These are phyloP conservation scores for Heterocephalus glaber DNA, from an alignment of 2,113 vertebrate genomes.

Conservation along the genomic window DNA sequence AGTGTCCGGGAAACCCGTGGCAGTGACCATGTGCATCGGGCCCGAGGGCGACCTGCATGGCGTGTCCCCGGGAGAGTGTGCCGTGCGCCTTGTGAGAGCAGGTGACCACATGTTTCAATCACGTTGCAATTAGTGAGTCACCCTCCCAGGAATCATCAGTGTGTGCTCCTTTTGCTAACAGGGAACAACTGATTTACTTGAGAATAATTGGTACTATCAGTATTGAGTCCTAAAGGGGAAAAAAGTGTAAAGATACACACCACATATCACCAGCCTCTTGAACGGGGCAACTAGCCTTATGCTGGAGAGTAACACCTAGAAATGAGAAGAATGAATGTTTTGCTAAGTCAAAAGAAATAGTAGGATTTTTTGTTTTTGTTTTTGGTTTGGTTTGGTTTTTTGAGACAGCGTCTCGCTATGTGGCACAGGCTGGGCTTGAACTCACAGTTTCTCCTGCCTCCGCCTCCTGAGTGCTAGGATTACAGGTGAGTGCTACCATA, in stretches of 20 bases:
- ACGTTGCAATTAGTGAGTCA: not conserved
- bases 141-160: not conserved
- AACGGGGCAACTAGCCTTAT: not conserved
- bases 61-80: slow-evolving; percentile 93
- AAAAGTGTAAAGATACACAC: not conserved
- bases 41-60: slow-evolving; percentile 95
- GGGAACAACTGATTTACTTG: not conserved
- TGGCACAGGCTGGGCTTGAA: not conserved
- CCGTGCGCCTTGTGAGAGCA: slow-evolving; percentile 92
- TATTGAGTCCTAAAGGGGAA: not conserved
- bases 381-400: not conserved
- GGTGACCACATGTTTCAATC: slow-evolving; percentile 83
- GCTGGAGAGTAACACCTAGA: not conserved
- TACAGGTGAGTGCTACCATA: not conserved
- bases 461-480: not conserved
- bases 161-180: not conserved
- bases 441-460: not conserved
- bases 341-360: not conserved
- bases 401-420: not conserved
- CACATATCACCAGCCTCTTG: not conserved
- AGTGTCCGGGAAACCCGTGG: slow-evolving; percentile 92
- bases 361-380: slow-evolving; percentile 3
- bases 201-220: not conserved
- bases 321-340: not conserved
- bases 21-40: slow-evolving; percentile 94